A percentile compares a stretch with the other conserved stretches of the same genome.
Evolutionary conservation across 2,888 invertebrate genomes (phyloP).

Genomic region (Hypena proboscidalis): DNA sequence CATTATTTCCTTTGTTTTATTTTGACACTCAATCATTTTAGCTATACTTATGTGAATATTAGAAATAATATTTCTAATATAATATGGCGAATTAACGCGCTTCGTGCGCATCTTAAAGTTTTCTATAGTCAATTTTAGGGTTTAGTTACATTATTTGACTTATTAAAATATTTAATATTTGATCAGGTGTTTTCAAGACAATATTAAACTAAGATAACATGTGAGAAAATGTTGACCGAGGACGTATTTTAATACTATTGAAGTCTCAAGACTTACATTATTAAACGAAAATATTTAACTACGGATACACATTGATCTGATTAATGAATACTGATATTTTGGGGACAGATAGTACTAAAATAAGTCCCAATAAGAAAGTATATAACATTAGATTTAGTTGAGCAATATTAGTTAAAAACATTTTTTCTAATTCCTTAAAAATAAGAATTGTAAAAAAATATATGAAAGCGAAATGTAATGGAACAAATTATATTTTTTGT

Average conservation of each 20-base stretch:
- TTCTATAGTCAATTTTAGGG: not conserved
- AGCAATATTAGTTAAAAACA: not conserved
- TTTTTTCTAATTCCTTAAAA: too few species aligned
- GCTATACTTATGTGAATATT: too few species aligned
- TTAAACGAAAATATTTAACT: not conserved
- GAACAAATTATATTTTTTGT: constrained; percentile 18
- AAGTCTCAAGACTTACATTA: not conserved
- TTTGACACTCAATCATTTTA: too few species aligned
- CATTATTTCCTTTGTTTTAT: too few species aligned
- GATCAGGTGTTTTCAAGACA: not conserved
- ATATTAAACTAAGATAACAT: constrained; percentile 1
- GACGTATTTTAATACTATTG: not conserved
- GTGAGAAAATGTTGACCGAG: not conserved
- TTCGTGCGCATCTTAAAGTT: not conserved
- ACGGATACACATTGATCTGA: not conserved
- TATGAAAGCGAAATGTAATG: not conserved
- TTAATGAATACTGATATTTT: not conserved
- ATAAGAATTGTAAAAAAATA: not conserved
- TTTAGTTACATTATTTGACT: not conserved
- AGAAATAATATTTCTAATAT: too few species aligned
- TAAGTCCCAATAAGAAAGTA: not conserved
- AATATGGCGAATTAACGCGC: not conserved
- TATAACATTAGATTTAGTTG: constrained; percentile 1
- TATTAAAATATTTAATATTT: not conserved
- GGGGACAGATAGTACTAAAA: not conserved